Base-by-base conservation (phyloP, 2,888 invertebrate genomes). In the Neria commutata region DNA sequence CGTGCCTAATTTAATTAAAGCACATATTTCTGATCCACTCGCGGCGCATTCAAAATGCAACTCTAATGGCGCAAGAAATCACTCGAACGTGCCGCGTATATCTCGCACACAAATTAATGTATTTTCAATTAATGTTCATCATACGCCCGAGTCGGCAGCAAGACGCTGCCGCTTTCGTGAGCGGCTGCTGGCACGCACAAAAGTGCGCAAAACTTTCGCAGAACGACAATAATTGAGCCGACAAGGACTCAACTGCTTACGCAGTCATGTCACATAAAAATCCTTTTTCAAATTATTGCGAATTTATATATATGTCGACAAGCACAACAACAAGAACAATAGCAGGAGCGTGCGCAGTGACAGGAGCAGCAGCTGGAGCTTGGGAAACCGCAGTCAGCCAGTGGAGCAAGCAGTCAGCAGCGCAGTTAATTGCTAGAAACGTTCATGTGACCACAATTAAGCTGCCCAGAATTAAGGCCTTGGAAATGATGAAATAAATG, bases 91-190 rank as follows among this genome's bases (percentile, higher is more conserved):
- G 61, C 54, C 55, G 65, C 48, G n/a, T 37, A 63, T 58, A 17
- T 16, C 23, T 49, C 24, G n/a, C 54, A 49, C 49, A 34, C n/a
- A 33, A 60, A 60, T 52, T 56, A 65, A 66, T 67, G 60, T 58
- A 64, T 67, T 64, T 65, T 67, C 65, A 66, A 68, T 70, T 70
- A 60, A 65, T 63, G 67, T 63, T 57, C 40, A 58, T 64, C 58
- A 62, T 55, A 56, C 57, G 58, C 57, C 60, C 29, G 45, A 49
- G 42, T 54, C 56, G 19, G 5, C 42, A 37, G 11, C 37, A 40
- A 55, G 33, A n/a, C 21, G 42, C 19, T 17, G 14, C 19, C 25
- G 42, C 3, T 8, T 33, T 8, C 8, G 16, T 40, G 16, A 2
- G 40, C 5, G 17, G 16, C 19, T 40, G 19, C 16, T 19, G 8